Percentiles rank a stretch among this genome's conserved stretches.
These are phyloP conservation scores for Willisornis vidua DNA, from an alignment of 2,113 vertebrate species.

Conservation along the genomic window DNA sequence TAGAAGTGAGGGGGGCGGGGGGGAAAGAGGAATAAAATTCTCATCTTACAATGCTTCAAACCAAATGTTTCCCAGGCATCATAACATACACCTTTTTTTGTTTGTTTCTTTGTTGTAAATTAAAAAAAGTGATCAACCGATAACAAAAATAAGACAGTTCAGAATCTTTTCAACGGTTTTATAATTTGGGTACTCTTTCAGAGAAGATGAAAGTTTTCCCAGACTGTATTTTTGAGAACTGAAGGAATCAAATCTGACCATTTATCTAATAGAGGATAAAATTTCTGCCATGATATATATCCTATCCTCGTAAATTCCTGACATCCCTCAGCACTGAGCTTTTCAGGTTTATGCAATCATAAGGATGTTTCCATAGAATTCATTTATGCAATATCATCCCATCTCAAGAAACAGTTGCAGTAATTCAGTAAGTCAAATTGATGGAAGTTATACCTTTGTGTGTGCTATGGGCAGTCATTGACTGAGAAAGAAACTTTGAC, in stretches of 20 bases:
- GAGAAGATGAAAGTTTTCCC: neutral
- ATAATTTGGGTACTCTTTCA: neutral
- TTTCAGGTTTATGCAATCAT: neutral
- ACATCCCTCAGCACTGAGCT: neutral
- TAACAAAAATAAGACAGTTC: neutral
- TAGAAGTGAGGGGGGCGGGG: neutral
- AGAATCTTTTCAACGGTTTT: neutral
- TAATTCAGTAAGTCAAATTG: neutral
- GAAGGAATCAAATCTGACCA: neutral
- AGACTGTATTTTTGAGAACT: neutral
- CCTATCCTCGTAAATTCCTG: neutral
- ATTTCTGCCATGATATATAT: neutral
- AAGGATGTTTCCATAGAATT: neutral
- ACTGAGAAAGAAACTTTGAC: neutral
- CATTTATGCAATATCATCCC: neutral
- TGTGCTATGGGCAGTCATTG: fast-evolving
- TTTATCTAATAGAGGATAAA: neutral
- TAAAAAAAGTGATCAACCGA: neutral
- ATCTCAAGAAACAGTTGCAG: neutral
- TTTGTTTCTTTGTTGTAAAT: neutral
- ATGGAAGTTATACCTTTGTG: neutral
- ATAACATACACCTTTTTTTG: neutral
- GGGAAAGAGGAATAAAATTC: neutral
- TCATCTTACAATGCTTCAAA: neutral
- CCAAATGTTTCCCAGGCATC: neutral